These are phyloP conservation scores for Heteronetta atricapilla DNA, from an alignment of 2,113 vertebrate species.

Conservation along the genomic window DNA sequence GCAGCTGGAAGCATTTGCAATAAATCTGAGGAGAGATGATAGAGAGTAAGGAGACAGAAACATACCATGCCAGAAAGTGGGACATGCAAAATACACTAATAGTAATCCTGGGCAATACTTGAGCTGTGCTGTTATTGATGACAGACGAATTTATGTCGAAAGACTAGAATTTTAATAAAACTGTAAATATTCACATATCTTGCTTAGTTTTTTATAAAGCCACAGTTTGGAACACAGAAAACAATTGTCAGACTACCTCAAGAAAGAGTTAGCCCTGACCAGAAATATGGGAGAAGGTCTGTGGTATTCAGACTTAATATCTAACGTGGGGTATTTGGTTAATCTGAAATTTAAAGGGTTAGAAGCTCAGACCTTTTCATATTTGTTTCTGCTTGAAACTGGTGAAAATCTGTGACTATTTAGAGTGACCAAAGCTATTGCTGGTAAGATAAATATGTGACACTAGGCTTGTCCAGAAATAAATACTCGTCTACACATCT, in stretches of 20 bases:
- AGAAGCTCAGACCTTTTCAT: neutral
- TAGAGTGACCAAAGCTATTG: neutral
- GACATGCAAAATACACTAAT: neutral
- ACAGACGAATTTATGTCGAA: neutral
- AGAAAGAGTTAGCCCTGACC: neutral
- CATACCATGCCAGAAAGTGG: neutral
- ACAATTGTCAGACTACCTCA: neutral
- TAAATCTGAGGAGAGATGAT: neutral
- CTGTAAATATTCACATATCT: neutral
- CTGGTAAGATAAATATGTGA: neutral
- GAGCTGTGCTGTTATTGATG: neutral
- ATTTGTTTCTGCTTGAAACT: neutral
- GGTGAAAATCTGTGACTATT: neutral
- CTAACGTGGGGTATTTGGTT: neutral
- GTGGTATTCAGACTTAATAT: neutral
- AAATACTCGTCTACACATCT: neutral
- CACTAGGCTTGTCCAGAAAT: neutral
- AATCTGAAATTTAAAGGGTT: neutral
- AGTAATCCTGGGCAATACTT: neutral
- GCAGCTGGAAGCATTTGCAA: neutral
- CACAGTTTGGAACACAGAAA: neutral
- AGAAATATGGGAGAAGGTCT: neutral
- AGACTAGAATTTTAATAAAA: neutral
- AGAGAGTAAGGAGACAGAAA: neutral
- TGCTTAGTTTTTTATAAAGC: neutral